Percentiles rank a stretch among this genome's conserved stretches.
Conservation (phyloP, 1,140 invertebrate species). For the Adelges cooleyi region DNA sequence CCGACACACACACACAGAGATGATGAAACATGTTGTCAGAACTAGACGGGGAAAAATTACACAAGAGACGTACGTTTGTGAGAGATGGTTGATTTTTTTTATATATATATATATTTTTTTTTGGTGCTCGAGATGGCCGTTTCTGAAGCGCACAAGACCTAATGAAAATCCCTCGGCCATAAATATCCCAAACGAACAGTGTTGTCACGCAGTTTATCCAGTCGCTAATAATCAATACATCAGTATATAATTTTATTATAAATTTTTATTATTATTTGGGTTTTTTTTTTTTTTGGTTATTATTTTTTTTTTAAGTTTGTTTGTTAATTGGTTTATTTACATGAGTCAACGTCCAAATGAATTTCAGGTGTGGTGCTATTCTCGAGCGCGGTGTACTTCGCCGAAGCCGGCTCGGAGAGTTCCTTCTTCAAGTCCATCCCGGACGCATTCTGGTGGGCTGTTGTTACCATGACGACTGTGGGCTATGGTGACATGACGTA, state of each 20-base stretch:
- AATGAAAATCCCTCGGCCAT: no score
- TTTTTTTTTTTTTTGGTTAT: not conserved
- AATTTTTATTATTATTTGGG: not conserved
- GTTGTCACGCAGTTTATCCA: no score
- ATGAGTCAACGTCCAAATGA: constrained; percentile 22
- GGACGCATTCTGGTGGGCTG: constrained; percentile 92
- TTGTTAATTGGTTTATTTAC: not conserved
- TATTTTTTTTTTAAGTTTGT: not conserved
- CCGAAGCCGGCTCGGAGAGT: constrained; percentile 88
- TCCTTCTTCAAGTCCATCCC: constrained; percentile 97
- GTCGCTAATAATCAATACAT: no score
- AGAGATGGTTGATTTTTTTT: no score
- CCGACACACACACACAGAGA: no score
- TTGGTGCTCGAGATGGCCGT: no score
- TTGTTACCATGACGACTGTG: constrained; percentile 90
- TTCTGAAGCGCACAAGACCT: no score
- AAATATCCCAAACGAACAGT: no score
- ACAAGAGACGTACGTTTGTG: no score
- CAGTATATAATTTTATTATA: not conserved
- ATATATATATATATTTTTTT: no score
- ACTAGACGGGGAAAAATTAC: no score
- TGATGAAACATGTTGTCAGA: no score
- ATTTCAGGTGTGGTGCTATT: constrained; percentile 92
- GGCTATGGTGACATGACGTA: constrained; percentile 99
- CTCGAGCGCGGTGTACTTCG: constrained; percentile 96